Conservation (phyloP, 2,888 invertebrate genomes). For the Encarsia formosa region DNA sequence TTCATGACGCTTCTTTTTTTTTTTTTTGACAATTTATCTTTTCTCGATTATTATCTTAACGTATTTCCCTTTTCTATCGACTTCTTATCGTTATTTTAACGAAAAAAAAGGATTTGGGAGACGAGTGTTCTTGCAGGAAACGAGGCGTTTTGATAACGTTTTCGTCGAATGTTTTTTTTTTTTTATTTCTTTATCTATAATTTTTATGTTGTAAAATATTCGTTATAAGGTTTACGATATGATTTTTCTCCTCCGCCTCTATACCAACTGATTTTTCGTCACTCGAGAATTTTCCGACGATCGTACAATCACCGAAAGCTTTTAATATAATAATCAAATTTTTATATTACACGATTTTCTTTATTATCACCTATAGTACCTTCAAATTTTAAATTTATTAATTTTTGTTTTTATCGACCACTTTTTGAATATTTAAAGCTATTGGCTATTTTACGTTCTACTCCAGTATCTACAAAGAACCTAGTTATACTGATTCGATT, state of each 20-base stretch:
- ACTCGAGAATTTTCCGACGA: too few relatives aligned
- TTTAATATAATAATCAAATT: too few relatives aligned
- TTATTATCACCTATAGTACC: too few relatives aligned
- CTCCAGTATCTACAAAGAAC: slow-evolving; percentile 50
- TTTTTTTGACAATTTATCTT: slow-evolving; percentile 29
- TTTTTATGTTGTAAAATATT: slow-evolving; percentile 50
- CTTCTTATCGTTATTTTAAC: slow-evolving; percentile 20
- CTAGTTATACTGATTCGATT: slow-evolving; percentile 44
- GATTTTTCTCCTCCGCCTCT: slow-evolving; percentile 42
- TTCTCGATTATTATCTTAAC: slow-evolving; percentile 19
- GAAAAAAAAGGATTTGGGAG: slow-evolving; percentile 15
- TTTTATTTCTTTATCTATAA: slow-evolving; percentile 47
- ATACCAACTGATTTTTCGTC: too few relatives aligned
- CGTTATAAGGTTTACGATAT: slow-evolving; percentile 51
- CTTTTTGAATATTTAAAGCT: slow-evolving; percentile 51
- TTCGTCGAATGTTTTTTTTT: too few relatives aligned
- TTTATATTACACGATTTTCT: too few relatives aligned
- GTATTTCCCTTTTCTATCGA: slow-evolving; percentile 23
- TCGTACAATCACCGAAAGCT: too few relatives aligned
- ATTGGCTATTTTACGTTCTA: slow-evolving; percentile 47
- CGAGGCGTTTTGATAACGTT: slow-evolving; percentile 32
- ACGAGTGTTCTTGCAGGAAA: slow-evolving; percentile 14
- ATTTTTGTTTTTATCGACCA: too few relatives aligned
- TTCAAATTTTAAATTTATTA: too few relatives aligned
- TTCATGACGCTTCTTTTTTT: slow-evolving; percentile 15